Conservation (phyloP, 2,113 vertebrate species). For the Suricata suricatta region DNA sequence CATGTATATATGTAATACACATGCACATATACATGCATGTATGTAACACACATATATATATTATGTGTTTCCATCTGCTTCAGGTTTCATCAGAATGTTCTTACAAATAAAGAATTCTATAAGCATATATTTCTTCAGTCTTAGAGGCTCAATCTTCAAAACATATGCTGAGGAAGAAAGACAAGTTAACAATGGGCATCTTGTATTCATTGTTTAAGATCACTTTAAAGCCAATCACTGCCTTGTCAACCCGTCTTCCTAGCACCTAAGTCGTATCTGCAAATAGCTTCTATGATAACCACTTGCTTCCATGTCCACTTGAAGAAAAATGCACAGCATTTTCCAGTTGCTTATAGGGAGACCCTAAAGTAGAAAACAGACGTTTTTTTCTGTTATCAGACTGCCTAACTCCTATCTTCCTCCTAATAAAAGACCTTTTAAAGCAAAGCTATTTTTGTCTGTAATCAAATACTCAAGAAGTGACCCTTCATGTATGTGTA, state of each 20-base stretch:
- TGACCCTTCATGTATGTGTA: constrained; percentile 15
- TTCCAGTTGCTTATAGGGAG: constrained; percentile 43
- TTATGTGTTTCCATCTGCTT: constrained; percentile 18
- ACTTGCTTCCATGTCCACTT: constrained; percentile 68
- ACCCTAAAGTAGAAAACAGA: constrained; percentile 38
- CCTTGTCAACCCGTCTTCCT: constrained; percentile 66
- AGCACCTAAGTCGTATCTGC: constrained; percentile 71
- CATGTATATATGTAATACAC: not conserved
- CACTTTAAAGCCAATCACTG: constrained; percentile 71
- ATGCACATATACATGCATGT: not conserved
- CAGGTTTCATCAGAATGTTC: constrained; percentile 33
- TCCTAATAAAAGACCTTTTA: constrained; percentile 54
- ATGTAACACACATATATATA: not conserved
- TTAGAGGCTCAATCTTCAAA: not conserved
- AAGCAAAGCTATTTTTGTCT: constrained; percentile 68
- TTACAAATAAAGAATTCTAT: constrained; percentile 53
- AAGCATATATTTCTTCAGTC: constrained; percentile 11
- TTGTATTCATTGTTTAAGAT: constrained; percentile 18
- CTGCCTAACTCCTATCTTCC: constrained; percentile 58
- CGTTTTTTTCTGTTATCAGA: constrained; percentile 62
- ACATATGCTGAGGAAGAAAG: not conserved
- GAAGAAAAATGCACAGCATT: constrained; percentile 68
- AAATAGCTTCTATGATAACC: constrained; percentile 73
- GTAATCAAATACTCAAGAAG: constrained; percentile 65
- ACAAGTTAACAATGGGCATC: not conserved